Conservation (phyloP, 2,888 invertebrate species). For the Melipona bicolor region DNA sequence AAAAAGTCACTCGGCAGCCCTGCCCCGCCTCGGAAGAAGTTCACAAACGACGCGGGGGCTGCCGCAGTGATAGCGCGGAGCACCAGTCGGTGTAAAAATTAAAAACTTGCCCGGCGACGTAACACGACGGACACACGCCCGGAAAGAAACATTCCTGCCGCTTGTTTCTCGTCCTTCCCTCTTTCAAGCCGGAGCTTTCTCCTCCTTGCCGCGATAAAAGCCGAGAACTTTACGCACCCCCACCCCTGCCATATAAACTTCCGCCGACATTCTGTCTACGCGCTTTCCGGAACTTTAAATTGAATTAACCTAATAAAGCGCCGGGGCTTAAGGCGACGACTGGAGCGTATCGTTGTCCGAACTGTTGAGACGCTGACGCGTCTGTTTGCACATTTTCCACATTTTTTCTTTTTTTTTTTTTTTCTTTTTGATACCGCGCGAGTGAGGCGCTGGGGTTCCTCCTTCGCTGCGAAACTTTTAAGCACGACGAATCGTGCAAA, state of each 20-base stretch:
- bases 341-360: not conserved
- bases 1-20: slow-evolving; percentile 57
- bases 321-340: slow-evolving; percentile 18
- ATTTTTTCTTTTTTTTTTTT: slow-evolving; percentile 1
- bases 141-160: slow-evolving; percentile 41
- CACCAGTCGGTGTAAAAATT: slow-evolving; percentile 67
- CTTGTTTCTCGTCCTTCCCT: slow-evolving; percentile 5
- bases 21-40: slow-evolving; percentile 24
- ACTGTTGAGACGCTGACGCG: not conserved
- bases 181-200: not conserved
- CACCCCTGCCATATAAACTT: slow-evolving; percentile 43
- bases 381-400: slow-evolving; percentile 25
- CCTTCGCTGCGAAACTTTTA: slow-evolving; percentile 15
- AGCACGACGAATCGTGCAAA: slow-evolving; percentile 41
- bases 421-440: too few species aligned
- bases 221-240: slow-evolving; percentile 48
- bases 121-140: slow-evolving; percentile 3
- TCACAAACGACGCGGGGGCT: slow-evolving; percentile 49
- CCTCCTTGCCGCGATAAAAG: slow-evolving; percentile 33
- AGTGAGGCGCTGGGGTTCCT: too few species aligned
- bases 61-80: not conserved
- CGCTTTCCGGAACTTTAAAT: slow-evolving; percentile 74
- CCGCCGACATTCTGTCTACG: slow-evolving; percentile 33
- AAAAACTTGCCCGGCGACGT: slow-evolving; percentile 67
- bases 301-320: slow-evolving; percentile 76